Percentiles rank a stretch among this genome's conserved stretches.
phyloP scores from a whole-genome alignment of 2,797 vertebrate genomes.

The Epinephelus malabaricus region DNA sequence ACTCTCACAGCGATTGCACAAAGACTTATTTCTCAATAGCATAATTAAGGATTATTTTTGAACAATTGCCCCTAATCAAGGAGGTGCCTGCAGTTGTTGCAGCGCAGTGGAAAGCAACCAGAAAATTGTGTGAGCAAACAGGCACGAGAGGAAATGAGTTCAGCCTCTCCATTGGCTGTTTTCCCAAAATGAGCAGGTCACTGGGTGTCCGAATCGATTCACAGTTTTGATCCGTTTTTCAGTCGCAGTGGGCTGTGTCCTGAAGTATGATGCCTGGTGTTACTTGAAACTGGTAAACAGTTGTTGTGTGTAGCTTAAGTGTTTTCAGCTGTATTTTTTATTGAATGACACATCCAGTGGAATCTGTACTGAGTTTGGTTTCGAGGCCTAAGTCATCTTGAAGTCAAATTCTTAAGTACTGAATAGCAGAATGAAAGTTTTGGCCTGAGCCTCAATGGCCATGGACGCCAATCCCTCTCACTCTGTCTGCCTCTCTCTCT shows the following conservation, averaged over 20 bases:
- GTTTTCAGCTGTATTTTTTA: slow-evolving; percentile 29
- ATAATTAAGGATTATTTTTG: slow-evolving; percentile 50
- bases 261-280: slow-evolving; percentile 5
- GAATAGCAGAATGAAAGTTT: slow-evolving; percentile 31
- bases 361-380: slow-evolving; percentile 25
- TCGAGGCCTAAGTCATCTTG: slow-evolving; percentile 11
- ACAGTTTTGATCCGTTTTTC: slow-evolving; percentile 26
- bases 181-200: slow-evolving; percentile 42
- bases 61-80: slow-evolving; percentile 40
- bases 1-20: neutral
- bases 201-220: neutral
- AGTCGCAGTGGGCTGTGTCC: neutral
- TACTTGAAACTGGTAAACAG: slow-evolving; percentile 8
- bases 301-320: slow-evolving; percentile 30
- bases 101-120: slow-evolving; percentile 48
- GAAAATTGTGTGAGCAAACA: slow-evolving; percentile 39
- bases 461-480: slow-evolving; percentile 12
- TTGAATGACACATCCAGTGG: slow-evolving; percentile 20
- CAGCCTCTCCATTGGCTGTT: slow-evolving; percentile 32
- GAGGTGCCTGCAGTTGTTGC: slow-evolving; percentile 40
- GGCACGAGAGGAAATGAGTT: slow-evolving; percentile 13
- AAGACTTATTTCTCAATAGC: slow-evolving; percentile 14
- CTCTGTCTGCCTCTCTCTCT: neutral
- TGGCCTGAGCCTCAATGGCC: slow-evolving; percentile 27
- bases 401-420: slow-evolving; percentile 40